Conservation (phyloP, 1,140 invertebrate genomes). For the Rhagoletis zephyria region DNA sequence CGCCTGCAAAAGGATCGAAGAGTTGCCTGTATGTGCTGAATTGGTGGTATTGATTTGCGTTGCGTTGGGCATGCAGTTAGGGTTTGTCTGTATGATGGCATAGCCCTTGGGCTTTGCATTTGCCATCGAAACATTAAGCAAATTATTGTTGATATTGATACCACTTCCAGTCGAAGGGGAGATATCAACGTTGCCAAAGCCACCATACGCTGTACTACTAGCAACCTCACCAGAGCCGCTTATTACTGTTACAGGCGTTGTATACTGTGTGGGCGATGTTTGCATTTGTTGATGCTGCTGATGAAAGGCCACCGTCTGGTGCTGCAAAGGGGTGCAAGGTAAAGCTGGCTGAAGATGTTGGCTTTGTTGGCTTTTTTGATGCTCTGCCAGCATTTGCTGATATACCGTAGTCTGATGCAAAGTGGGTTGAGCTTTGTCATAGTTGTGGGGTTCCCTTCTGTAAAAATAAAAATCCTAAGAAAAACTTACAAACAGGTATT, state of each 20-base stretch:
- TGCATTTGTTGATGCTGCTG: conserved; percentile 60
- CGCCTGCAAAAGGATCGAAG: conserved; percentile 56
- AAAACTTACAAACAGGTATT: neutral
- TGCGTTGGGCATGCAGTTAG: conserved; percentile 20
- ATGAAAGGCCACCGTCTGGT: conserved; percentile 48
- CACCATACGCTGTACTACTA: neutral
- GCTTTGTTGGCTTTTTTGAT: conserved; percentile 61
- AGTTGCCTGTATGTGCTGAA: conserved; percentile 44
- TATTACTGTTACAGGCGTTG: neutral
- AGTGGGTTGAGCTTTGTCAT: conserved; percentile 72
- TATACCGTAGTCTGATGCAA: conserved; percentile 71
- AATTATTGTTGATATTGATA: conserved; percentile 37
- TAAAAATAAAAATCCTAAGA: neutral
- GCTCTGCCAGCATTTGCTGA: conserved; percentile 72
- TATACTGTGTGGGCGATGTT: conserved; percentile 52
- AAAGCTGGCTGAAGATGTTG: conserved; percentile 56
- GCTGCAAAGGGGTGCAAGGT: conserved; percentile 30
- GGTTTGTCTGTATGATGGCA: conserved; percentile 7
- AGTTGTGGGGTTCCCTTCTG: conserved; percentile 71
- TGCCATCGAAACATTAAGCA: conserved; percentile 47
- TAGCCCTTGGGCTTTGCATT: conserved; percentile 19
- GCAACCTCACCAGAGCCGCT: neutral
- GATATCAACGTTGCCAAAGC: neutral
- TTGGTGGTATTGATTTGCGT: conserved; percentile 18
- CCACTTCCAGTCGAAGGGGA: neutral